Conservation (phyloP, 1,140 invertebrate genomes). For the Manduca sexta region DNA sequence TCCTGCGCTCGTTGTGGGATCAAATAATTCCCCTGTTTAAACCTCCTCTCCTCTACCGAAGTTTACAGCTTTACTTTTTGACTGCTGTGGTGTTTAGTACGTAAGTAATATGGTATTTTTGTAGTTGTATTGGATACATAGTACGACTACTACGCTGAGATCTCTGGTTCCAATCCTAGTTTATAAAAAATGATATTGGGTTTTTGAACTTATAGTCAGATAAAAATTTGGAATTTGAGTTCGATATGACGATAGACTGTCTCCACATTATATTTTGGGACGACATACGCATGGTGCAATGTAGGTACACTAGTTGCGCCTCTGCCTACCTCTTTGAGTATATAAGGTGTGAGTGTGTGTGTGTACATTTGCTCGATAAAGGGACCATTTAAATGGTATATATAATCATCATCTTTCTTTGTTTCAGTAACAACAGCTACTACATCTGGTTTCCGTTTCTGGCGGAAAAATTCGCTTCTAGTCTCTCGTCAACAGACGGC, state of each 20-base stretch:
- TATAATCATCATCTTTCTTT: neutral
- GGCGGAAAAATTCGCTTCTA: slow-evolving; percentile 6
- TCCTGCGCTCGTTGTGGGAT: slow-evolving; percentile 29
- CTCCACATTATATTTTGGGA: no score
- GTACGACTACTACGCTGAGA: neutral
- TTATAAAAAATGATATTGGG: no score
- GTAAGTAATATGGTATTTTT: slow-evolving; percentile 13
- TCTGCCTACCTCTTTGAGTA: neutral
- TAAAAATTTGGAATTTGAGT: no score
- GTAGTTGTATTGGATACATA: neutral
- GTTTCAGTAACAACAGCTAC: slow-evolving; percentile 32
- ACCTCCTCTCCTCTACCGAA: slow-evolving; percentile 35
- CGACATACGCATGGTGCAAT: no score
- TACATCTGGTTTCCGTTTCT: slow-evolving; percentile 23
- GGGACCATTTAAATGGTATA: neutral
- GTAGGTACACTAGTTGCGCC: no score
- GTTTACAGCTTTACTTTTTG: slow-evolving; percentile 31
- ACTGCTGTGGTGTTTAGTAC: slow-evolving; percentile 29
- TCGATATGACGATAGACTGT: no score
- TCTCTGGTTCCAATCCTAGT: neutral
- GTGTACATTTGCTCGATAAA: neutral
- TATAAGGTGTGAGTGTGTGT: neutral
- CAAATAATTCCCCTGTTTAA: slow-evolving; percentile 53
- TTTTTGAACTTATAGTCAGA: no score
- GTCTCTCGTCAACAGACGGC: neutral